These are phyloP conservation scores for Rhinolophus sinicus DNA, from an alignment of 2,113 vertebrate species.

Conservation along the genomic window DNA sequence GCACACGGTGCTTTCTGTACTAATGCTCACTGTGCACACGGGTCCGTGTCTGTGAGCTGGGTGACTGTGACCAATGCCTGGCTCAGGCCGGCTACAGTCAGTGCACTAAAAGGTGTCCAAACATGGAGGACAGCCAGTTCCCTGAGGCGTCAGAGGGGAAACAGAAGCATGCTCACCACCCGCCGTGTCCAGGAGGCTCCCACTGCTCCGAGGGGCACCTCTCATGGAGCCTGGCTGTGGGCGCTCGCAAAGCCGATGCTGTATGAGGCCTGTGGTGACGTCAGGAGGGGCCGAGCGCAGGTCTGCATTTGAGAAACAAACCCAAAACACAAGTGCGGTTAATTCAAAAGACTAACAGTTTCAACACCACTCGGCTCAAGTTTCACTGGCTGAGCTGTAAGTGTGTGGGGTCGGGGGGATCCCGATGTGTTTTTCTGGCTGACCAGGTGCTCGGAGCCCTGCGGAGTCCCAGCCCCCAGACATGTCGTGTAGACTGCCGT, in stretches of 20 bases:
- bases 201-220: slow-evolving; percentile 88
- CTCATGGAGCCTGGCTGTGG: slow-evolving; percentile 91
- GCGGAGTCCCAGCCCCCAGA: background rate
- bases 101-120: background rate
- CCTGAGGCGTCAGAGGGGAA: background rate
- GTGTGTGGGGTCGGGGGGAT: too few species aligned
- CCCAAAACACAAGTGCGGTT: background rate
- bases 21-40: background rate
- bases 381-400: background rate
- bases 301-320: slow-evolving; percentile 87
- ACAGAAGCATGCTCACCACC: slow-evolving; percentile 90
- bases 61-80: background rate
- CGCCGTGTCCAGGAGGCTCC: slow-evolving; percentile 93
- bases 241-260: slow-evolving; percentile 87
- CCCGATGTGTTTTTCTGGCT: background rate
- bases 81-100: background rate
- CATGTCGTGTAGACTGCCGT: fast-evolving
- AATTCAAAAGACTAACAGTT: background rate
- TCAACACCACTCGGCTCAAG: background rate
- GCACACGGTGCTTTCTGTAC: background rate
- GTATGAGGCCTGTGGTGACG: slow-evolving; percentile 93
- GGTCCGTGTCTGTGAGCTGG: too few species aligned
- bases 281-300: slow-evolving; percentile 94
- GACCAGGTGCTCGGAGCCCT: background rate
- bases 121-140: background rate